Percentiles rank a stretch among this genome's conserved stretches.
Evolutionary conservation across 2,113 vertebrate genomes (phyloP).

Genomic region (Hiodon alosoides): DNA sequence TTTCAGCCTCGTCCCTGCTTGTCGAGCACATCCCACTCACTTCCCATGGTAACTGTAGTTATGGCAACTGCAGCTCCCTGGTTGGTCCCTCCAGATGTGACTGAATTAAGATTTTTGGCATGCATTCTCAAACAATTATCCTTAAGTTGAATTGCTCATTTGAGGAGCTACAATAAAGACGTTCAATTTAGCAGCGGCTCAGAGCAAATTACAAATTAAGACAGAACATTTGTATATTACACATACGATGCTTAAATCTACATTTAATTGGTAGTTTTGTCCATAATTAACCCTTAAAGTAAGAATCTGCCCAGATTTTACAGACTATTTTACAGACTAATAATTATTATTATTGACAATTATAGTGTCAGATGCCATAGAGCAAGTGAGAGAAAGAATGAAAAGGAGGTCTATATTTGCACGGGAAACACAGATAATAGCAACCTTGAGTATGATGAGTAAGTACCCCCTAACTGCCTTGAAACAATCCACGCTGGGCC

Average conservation of each 20-base stretch:
- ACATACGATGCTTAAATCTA: background rate
- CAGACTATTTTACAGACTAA: background rate
- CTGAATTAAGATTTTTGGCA: background rate
- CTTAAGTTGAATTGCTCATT: background rate
- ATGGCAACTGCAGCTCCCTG: background rate
- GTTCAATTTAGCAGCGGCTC: background rate
- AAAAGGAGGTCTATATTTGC: no score
- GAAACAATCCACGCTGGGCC: no score
- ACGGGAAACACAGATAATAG: no score
- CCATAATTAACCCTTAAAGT: no score
- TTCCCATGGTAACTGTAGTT: constrained; percentile 11
- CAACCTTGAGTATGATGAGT: no score
- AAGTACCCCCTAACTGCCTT: no score
- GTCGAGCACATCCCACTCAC: background rate
- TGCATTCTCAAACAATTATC: background rate
- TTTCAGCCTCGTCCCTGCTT: background rate
- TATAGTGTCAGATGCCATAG: no score
- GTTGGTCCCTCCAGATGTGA: background rate
- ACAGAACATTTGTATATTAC: background rate
- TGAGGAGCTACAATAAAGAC: background rate
- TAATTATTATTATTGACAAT: no score
- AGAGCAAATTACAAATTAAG: background rate
- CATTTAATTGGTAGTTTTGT: no score
- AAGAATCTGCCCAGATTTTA: background rate
- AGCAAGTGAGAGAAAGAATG: no score